A percentile compares a stretch with the other conserved stretches of the same genome.
Evolutionary conservation across 2,113 vertebrate species (phyloP).

Genomic region (Propithecus coquereli): DNA sequence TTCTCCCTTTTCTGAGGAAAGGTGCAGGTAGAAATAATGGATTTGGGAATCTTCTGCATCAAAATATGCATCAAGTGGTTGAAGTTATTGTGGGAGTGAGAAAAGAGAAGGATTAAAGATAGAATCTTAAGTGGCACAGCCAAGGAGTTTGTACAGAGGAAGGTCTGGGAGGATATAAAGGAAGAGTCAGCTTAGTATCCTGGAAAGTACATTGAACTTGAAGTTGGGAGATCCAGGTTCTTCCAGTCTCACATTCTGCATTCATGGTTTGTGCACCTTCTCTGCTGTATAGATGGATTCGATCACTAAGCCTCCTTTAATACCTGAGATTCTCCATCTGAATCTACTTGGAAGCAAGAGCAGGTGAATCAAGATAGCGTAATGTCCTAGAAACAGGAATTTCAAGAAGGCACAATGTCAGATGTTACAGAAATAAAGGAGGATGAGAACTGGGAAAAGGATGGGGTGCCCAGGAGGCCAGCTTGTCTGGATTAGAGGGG

Average conservation of each 20-base stretch:
- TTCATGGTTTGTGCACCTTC: neutral
- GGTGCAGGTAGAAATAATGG: neutral
- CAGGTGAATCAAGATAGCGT: neutral
- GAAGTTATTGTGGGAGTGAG: neutral
- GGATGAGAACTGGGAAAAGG: neutral
- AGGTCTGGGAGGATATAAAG: neutral
- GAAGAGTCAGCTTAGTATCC: neutral
- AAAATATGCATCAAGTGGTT: neutral
- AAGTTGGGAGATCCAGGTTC: neutral
- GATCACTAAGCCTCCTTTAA: neutral
- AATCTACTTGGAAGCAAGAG: conserved; percentile 8
- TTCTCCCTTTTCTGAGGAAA: neutral
- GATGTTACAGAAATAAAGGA: neutral
- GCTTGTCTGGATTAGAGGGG: neutral
- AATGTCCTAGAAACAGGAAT: neutral
- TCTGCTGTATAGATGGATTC: neutral
- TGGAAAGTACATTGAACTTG: neutral
- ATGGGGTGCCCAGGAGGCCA: neutral
- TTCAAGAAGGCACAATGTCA: neutral
- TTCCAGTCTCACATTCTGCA: neutral
- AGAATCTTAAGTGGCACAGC: neutral
- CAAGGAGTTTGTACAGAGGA: neutral
- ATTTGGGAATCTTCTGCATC: neutral
- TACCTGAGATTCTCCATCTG: neutral
- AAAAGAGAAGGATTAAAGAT: neutral